Evolutionary conservation across 2,797 vertebrate genomes (phyloP).

Genomic region (Ibycter americanus): DNA sequence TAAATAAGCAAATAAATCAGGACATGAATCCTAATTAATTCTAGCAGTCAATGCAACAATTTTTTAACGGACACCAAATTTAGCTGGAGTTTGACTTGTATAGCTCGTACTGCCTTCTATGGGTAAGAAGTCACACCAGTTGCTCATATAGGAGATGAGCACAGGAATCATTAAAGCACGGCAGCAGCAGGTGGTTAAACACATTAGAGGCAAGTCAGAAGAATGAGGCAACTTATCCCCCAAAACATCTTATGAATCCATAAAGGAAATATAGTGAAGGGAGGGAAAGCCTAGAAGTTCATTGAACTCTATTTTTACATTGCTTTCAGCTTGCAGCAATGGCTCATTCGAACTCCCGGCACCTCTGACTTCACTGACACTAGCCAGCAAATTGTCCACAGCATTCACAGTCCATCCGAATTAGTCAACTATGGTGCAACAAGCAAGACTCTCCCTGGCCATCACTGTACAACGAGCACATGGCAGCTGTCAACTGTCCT

Average conservation of each 20-base stretch:
- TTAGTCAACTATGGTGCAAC: not conserved
- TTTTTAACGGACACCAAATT: not conserved
- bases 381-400: fast-evolving
- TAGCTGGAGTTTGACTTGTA: not conserved
- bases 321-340: not conserved
- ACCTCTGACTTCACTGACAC: not conserved
- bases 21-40: not conserved
- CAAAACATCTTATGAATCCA: not conserved
- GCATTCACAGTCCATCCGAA: fast-evolving
- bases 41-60: not conserved
- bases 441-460: not conserved
- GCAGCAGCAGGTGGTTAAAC: not conserved
- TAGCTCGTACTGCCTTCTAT: not conserved
- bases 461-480: not conserved
- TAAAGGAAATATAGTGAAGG: not conserved
- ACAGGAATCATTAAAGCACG: not conserved
- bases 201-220: not conserved
- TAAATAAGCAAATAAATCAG: not conserved
- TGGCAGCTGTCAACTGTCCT: not conserved
- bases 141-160: not conserved
- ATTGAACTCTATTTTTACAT: not conserved
- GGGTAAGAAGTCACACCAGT: not conserved
- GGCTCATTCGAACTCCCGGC: not conserved
- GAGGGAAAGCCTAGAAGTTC: not conserved
- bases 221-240: not conserved